Conservation (phyloP, 2,888 invertebrate species). For the Oegoconia quadripuncta region DNA sequence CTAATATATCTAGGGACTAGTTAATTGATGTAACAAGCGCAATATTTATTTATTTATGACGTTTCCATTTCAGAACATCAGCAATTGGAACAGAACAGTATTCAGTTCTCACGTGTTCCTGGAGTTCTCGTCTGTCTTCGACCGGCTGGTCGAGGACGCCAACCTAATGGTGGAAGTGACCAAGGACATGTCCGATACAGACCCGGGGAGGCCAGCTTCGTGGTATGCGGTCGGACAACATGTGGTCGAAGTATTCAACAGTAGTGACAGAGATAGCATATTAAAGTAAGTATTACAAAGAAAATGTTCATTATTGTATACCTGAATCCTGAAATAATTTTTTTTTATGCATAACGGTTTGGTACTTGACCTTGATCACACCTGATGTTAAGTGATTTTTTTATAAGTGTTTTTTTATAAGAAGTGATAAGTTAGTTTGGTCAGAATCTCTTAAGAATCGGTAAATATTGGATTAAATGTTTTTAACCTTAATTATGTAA, state of each 20-base stretch:
- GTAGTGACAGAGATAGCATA: constrained; percentile 33
- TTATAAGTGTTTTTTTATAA: no score
- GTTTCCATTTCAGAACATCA: constrained; percentile 31
- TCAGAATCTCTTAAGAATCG: no score
- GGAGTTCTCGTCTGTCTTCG: constrained; percentile 53
- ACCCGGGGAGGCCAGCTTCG: constrained; percentile 29
- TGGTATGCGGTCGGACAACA: constrained; percentile 40
- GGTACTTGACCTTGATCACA: background rate
- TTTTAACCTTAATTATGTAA: no score
- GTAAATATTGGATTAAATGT: no score
- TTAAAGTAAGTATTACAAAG: constrained; percentile 36
- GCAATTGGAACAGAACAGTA: constrained; percentile 43
- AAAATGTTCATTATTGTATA: no score
- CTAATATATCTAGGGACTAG: no score
- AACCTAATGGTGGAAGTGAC: constrained; percentile 34
- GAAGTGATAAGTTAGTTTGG: no score
- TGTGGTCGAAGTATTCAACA: constrained; percentile 30
- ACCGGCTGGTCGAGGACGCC: constrained; percentile 46
- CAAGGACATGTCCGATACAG: constrained; percentile 26
- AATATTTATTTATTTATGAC: background rate
- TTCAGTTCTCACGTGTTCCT: constrained; percentile 54
- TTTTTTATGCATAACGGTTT: no score
- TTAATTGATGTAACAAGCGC: background rate
- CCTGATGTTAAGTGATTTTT: no score
- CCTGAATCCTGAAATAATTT: no score